Conservation (phyloP, 2,113 vertebrate species). For the Actenoides lindsayi region DNA sequence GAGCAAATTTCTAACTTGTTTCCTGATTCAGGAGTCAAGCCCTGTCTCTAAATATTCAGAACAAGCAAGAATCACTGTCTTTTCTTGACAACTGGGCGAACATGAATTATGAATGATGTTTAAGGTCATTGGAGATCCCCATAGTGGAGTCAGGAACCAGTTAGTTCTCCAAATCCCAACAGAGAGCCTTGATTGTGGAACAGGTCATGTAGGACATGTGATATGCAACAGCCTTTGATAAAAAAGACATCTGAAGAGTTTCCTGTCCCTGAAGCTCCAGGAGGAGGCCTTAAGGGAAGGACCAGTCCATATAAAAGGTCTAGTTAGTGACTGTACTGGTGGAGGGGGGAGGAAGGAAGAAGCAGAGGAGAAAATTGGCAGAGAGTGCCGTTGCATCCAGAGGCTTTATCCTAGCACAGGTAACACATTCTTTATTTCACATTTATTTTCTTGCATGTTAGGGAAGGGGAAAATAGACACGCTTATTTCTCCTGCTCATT, state of each 20-base stretch:
- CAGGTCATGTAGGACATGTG: not conserved
- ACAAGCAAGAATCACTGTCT: not conserved
- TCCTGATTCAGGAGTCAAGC: not conserved
- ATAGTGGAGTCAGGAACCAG: not conserved
- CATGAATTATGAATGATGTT: accelerated
- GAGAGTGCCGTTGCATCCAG: not conserved
- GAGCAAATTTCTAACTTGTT: not conserved
- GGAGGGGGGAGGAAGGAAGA: not conserved
- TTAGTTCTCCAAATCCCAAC: not conserved
- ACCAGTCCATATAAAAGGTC: not conserved
- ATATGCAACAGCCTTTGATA: not conserved
- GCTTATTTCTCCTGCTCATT: constrained; percentile 68
- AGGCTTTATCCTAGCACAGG: constrained; percentile 54
- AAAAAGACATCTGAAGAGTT: not conserved
- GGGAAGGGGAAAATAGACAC: constrained; percentile 48
- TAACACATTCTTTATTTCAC: constrained; percentile 37
- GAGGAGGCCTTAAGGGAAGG: not conserved
- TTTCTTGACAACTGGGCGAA: not conserved
- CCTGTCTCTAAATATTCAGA: not conserved
- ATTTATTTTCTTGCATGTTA: constrained; percentile 36
- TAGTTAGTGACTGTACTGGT: not conserved
- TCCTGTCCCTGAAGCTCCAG: not conserved
- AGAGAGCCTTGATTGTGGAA: not conserved
- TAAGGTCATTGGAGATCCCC: not conserved
- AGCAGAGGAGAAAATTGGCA: not conserved